Evolutionary conservation across 2,797 vertebrate genomes (phyloP).

Genomic region (Crenichthys baileyi): DNA sequence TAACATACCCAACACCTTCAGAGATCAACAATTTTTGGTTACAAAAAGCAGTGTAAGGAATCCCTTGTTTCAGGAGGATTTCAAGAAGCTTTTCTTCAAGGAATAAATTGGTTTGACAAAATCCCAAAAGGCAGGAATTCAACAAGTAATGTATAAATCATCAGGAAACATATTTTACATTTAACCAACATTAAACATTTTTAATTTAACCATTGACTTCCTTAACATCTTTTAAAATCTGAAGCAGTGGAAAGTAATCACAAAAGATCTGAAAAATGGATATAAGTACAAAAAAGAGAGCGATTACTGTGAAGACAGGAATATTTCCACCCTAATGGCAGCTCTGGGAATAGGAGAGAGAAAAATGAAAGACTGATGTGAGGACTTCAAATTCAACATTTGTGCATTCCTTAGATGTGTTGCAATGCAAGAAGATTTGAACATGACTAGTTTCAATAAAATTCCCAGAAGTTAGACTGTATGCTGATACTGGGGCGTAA

Average conservation of each 20-base stretch:
- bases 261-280: constrained; percentile 18
- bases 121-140: neutral
- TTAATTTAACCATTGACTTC: constrained; percentile 22
- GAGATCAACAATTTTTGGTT: constrained; percentile 35
- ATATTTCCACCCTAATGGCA: constrained; percentile 82
- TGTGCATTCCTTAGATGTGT: neutral
- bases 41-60: neutral
- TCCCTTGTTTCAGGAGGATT: neutral
- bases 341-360: constrained; percentile 54
- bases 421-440: neutral
- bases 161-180: neutral
- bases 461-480: neutral
- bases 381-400: neutral
- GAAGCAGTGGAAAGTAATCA: constrained; percentile 21
- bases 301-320: constrained; percentile 92
- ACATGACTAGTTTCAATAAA: neutral
- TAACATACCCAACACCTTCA: constrained; percentile 21
- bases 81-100: neutral
- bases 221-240: constrained; percentile 26
- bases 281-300: constrained; percentile 45
- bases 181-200: neutral
- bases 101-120: neutral
- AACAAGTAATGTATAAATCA: neutral
- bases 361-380: neutral
- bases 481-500: neutral